Percentiles rank a stretch among this genome's conserved stretches.
phyloP scores from a whole-genome alignment of 1,140 invertebrate species.

The Tetramorium simillimum region DNA sequence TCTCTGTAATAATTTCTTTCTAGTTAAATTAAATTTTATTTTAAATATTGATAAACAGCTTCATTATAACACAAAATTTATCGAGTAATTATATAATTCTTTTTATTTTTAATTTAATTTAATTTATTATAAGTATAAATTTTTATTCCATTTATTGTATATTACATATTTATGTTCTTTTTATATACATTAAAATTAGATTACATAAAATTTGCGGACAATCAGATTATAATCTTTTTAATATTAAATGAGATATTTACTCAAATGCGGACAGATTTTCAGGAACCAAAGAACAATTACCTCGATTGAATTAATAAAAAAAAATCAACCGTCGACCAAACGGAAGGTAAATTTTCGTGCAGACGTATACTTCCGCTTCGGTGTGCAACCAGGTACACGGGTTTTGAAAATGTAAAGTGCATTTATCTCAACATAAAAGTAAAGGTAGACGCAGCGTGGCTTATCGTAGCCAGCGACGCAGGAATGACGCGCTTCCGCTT shows the following conservation, averaged over 20 bases:
- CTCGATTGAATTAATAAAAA: neutral
- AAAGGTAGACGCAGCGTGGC: slow-evolving; percentile 49
- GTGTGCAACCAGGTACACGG: slow-evolving; percentile 4
- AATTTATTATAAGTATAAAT: neutral
- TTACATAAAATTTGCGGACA: neutral
- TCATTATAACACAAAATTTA: neutral
- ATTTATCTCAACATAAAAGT: slow-evolving; percentile 54
- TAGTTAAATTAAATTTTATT: slow-evolving; percentile 25
- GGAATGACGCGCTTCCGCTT: slow-evolving; percentile 69
- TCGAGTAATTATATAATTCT: neutral
- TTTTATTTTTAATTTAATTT: no score
- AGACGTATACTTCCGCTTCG: slow-evolving; percentile 3
- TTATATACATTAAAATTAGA: neutral
- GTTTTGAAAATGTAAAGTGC: slow-evolving; percentile 66
- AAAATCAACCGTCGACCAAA: neutral
- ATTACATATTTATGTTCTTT: neutral
- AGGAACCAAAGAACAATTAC: neutral
- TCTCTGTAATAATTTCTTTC: neutral
- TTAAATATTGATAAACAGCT: neutral
- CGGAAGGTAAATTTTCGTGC: slow-evolving; percentile 22
- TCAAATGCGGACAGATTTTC: neutral
- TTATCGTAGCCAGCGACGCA: slow-evolving; percentile 68
- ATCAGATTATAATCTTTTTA: neutral
- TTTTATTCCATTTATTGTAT: neutral
- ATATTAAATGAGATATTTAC: neutral